Percentiles rank a stretch among this genome's conserved stretches.
Conservation (phyloP, 2,113 vertebrate genomes). For the Burhinus bistriatus region DNA sequence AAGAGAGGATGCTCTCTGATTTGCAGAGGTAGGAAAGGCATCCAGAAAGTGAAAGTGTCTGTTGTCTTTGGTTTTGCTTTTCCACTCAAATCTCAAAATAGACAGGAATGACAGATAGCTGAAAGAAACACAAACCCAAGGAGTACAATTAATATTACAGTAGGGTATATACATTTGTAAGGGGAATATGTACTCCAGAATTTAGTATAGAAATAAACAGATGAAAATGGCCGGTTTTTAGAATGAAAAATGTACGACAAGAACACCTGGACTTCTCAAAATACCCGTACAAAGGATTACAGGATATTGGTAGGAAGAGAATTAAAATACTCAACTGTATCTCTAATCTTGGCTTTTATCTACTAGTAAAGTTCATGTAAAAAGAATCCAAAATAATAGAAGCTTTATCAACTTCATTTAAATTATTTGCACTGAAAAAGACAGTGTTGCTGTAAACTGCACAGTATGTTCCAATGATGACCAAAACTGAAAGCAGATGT, state of each 20-base stretch:
- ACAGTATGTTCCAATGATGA: not conserved
- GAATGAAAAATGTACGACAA: not conserved
- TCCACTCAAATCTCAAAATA: not conserved
- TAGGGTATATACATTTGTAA: not conserved
- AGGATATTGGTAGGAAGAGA: not conserved
- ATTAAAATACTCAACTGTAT: not conserved
- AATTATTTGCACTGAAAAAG: not conserved
- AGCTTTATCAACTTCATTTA: not conserved
- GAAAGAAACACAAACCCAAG: not conserved
- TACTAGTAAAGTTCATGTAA: not conserved
- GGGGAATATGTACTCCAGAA: not conserved
- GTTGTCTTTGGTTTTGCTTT: not conserved
- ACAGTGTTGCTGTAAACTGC: not conserved
- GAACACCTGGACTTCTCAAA: not conserved
- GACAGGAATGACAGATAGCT: not conserved
- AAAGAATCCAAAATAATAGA: not conserved
- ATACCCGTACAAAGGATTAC: not conserved
- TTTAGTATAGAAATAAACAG: not conserved
- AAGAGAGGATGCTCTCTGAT: not conserved
- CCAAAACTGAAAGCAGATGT: not conserved
- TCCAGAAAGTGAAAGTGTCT: not conserved
- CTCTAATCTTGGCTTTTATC: not conserved
- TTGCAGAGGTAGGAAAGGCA: not conserved
- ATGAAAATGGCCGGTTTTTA: not conserved
- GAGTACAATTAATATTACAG: accelerated